Evolutionary conservation across 1,140 invertebrate genomes (phyloP).

Genomic region (Chironomus tepperi): DNA sequence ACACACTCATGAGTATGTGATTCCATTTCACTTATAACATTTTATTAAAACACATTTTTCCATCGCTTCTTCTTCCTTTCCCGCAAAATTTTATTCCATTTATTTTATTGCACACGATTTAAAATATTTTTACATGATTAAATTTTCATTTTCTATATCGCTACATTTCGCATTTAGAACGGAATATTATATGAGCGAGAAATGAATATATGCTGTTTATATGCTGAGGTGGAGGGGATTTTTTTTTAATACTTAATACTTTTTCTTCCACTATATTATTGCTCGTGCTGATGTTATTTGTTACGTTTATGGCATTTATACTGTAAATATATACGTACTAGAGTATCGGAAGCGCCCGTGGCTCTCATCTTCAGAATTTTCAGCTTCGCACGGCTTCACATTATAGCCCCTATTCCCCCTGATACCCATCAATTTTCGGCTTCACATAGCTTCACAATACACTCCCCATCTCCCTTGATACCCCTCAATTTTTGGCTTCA

Average conservation of each 20-base stretch:
- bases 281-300: not conserved
- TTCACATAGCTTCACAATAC: too few relatives aligned
- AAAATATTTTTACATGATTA: constrained; percentile 24
- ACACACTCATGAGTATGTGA: not conserved
- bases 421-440: too few relatives aligned
- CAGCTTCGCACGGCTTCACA: too few relatives aligned
- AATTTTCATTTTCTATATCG: constrained; percentile 17
- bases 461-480: too few relatives aligned
- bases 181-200: not conserved
- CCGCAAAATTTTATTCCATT: constrained; percentile 3
- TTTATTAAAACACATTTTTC: constrained; percentile 19
- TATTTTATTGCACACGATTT: constrained; percentile 23
- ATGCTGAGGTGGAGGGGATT: not conserved
- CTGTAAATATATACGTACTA: not conserved
- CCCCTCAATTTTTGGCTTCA: too few relatives aligned
- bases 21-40: constrained; percentile 9
- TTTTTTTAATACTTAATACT: not conserved
- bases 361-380: too few relatives aligned
- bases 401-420: too few relatives aligned
- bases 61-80: not conserved
- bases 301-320: constrained; percentile 14
- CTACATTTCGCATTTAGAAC: not conserved
- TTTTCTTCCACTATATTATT: not conserved
- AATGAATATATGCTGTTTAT: not conserved
- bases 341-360: too few relatives aligned